Evolutionary conservation across 2,797 vertebrate genomes (phyloP), one percentile per base, ranked within the genome.

Genomic region (Phrynocephalus vlangalii): DNA sequence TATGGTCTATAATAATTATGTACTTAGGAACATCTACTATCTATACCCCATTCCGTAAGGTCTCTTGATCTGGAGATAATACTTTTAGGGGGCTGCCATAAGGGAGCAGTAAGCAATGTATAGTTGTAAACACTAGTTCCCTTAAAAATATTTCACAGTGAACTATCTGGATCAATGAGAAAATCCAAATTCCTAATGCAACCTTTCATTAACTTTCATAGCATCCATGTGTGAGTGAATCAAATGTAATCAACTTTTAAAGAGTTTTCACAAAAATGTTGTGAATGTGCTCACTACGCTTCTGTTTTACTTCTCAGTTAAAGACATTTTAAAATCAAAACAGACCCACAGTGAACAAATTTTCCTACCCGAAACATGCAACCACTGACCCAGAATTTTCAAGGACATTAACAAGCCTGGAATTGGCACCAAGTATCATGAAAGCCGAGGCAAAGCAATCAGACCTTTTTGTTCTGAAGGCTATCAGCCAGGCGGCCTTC

Each of bases 351-450:
- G 70, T 81, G n/a, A 84, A 75, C 83, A 52, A 1, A 84, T 75
- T 79, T 77, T 86, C 86, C 71, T 87, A 66, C 56, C 75, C 0
- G 83, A 90, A 0, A 44, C 73, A 76, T 86, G 87, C 63, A 60
- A 75, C 88, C 71, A 81, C 68, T 89, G 89, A 92, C 83, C 87
- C 84, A 84, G 91, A 75, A 22, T 82, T 93, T 92, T 88, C 83
- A 73, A 93, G 82, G 88, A 80, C 90, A 90, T 76, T 20, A 88
- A 80, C 13, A 72, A 89, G 50, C 18, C 22, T 80, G 76, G 82
- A 89, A 91, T 1, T 89, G 88, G 87, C 85, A 91, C n/a, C 75
- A 13, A 0, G 0, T 88, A 76, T 91, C 90, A 91, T 66, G 1
- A 3, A 88, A 73, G 86, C 86, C 78, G 86, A 86, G 88, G n/a